A percentile compares a stretch with the other conserved stretches of the same genome.
phyloP scores from a whole-genome alignment of 2,888 invertebrate species.

The Chrysomela aeneicollis region DNA sequence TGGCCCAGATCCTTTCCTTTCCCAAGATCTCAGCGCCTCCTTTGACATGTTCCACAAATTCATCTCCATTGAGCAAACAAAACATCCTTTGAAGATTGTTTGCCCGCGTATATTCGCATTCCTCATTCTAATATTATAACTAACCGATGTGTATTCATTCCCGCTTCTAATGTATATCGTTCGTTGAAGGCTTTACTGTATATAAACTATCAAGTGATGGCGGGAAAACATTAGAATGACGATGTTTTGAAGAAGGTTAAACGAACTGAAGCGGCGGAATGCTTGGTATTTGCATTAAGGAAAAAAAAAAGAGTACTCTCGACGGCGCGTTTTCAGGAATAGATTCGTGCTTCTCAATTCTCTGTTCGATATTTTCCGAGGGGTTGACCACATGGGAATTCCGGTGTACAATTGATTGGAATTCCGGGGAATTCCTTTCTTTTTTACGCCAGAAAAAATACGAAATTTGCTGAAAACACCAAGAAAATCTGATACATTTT shows the following conservation, averaged over 20 bases:
- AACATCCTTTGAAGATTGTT: constrained; percentile 35
- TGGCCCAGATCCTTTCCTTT: too few species aligned
- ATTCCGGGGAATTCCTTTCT: too few species aligned
- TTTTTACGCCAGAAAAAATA: too few species aligned
- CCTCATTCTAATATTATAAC: constrained; percentile 32
- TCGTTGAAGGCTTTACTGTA: not conserved
- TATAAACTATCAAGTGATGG: not conserved
- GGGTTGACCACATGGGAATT: too few species aligned
- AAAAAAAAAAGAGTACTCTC: not conserved
- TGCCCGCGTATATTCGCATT: constrained; percentile 13
- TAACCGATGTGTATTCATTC: constrained; percentile 11
- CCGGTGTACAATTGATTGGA: too few species aligned
- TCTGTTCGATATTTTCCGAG: too few species aligned
- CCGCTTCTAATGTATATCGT: not conserved
- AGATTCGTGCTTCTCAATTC: not conserved
- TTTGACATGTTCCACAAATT: constrained; percentile 19
- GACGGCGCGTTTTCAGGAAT: not conserved
- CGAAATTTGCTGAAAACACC: too few species aligned
- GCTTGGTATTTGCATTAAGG: not conserved
- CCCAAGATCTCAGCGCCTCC: constrained; percentile 1
- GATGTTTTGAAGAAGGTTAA: not conserved
- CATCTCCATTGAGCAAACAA: constrained; percentile 16
- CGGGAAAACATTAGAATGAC: not conserved
- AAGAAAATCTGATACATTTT: too few species aligned
- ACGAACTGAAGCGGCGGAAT: not conserved